These are phyloP conservation scores for Anagyrus pseudococci DNA, from an alignment of 2,888 invertebrate genomes.

Conservation along the genomic window DNA sequence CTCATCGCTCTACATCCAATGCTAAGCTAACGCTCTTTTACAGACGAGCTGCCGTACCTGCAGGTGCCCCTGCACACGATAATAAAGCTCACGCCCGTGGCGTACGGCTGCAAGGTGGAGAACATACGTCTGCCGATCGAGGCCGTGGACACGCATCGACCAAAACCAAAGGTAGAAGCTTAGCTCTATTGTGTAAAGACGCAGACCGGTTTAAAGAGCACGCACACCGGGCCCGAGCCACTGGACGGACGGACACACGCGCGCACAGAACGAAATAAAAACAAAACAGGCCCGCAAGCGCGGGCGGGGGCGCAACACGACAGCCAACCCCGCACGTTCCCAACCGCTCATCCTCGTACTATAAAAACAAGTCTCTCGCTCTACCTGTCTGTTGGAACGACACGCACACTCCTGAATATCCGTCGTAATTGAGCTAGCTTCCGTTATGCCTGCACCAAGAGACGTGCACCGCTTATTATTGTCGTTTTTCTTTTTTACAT, in stretches of 20 bases:
- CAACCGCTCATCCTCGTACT: too few species aligned
- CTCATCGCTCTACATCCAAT: neutral
- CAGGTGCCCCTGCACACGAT: constrained; percentile 93
- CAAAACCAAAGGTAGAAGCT: constrained; percentile 79
- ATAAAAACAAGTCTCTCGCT: too few species aligned
- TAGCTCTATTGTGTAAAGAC: constrained; percentile 25
- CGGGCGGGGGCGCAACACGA: too few species aligned
- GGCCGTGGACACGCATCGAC: constrained; percentile 95
- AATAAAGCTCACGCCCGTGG: constrained; percentile 96
- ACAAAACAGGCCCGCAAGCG: neutral
- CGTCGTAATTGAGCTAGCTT: too few species aligned
- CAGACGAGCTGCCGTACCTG: constrained; percentile 89
- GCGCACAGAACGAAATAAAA: neutral
- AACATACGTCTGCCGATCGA: constrained; percentile 89
- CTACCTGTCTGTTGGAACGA: too few species aligned
- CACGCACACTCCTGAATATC: too few species aligned
- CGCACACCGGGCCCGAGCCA: neutral
- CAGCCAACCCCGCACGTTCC: too few species aligned
- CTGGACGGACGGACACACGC: neutral
- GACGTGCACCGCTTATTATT: too few species aligned
- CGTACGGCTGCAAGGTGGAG: constrained; percentile 97
- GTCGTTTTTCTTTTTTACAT: too few species aligned
- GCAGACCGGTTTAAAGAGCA: neutral
- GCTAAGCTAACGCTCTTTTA: constrained; percentile 43
- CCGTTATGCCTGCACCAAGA: too few species aligned